phyloP scores from a whole-genome alignment of 2,113 vertebrate species.

The Condylura cristata region DNA sequence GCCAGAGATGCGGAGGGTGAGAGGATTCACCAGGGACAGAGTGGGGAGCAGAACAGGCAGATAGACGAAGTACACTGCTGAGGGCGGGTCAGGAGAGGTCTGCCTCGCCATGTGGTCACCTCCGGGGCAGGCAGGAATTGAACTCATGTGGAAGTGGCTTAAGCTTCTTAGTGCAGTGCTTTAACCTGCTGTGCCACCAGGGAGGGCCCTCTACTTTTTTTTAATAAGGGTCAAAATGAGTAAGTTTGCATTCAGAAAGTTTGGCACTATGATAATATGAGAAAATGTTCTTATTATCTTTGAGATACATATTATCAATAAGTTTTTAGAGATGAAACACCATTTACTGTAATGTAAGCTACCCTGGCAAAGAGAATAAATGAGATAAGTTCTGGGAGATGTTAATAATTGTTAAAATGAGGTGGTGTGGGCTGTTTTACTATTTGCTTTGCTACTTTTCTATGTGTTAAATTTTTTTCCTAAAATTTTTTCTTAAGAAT shows the following conservation, averaged over 20 bases:
- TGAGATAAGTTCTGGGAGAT: neutral
- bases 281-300: neutral
- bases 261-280: neutral
- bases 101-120: too few species aligned
- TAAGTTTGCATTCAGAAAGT: neutral
- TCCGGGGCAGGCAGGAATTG: too few species aligned
- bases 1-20: too few species aligned
- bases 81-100: too few species aligned
- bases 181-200: too few species aligned
- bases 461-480: neutral
- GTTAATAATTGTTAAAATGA: neutral
- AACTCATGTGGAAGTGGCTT: too few species aligned
- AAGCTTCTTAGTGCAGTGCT: too few species aligned
- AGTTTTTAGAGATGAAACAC: neutral
- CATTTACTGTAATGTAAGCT: neutral
- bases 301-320: neutral
- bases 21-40: too few species aligned
- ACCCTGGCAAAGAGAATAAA: neutral
- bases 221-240: neutral
- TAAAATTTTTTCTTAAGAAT: neutral
- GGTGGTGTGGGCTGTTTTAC: neutral
- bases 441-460: neutral
- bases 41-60: too few species aligned
- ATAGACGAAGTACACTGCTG: too few species aligned
- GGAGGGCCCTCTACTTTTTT: too few species aligned